phyloP scores from a whole-genome alignment of 2,797 vertebrate genomes.

The Phataginus tricuspis region DNA sequence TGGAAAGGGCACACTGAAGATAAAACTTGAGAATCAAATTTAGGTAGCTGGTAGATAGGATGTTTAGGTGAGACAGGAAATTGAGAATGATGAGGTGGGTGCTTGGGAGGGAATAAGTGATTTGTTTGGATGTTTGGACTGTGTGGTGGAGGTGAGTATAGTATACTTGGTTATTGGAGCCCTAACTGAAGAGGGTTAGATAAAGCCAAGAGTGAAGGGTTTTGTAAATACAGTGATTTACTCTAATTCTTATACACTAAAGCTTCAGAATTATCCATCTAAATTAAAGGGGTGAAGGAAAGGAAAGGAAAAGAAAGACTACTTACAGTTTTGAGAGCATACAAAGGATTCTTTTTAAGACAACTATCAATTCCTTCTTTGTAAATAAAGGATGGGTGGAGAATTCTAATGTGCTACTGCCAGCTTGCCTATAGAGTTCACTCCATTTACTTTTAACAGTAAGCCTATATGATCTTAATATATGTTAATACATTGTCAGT shows the following conservation, averaged over 20 bases:
- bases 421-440: neutral
- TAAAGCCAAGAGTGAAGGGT: neutral
- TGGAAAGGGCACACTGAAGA: neutral
- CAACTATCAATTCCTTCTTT: neutral
- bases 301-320: neutral
- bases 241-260: neutral
- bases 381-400: neutral
- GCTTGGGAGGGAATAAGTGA: neutral
- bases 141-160: neutral
- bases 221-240: neutral
- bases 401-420: neutral
- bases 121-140: neutral
- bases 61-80: neutral
- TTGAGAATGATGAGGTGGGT: neutral
- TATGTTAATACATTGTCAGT: neutral
- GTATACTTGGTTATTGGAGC: neutral
- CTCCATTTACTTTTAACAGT: neutral
- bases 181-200: neutral
- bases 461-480: neutral
- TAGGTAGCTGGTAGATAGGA: neutral
- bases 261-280: constrained; percentile 20
- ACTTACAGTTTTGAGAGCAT: neutral
- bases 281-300: constrained; percentile 19
- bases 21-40: neutral
- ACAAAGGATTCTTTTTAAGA: neutral